Base-by-base conservation (phyloP, 1,140 invertebrate genomes). In the Drosophila bifasciata region DNA sequence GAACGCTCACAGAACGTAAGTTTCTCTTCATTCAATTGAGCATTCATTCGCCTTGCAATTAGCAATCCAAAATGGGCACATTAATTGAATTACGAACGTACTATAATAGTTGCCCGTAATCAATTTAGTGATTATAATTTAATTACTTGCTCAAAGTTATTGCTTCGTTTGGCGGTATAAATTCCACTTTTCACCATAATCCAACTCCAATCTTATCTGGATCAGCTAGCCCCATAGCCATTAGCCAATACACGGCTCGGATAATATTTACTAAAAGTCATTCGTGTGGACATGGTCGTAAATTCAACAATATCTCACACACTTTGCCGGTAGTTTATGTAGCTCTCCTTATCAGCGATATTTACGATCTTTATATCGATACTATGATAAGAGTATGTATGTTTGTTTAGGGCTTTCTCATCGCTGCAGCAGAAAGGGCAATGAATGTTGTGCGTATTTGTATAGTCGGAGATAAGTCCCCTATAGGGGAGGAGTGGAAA, bases 151-250 rank as follows among this genome's bases (percentile, higher is more conserved):
- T 16, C 8, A 16, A 16, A 48, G 32, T 55, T 68, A 62, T 21
- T 53, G 63, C 50, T 36, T 11, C n/a, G 28, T 67, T 67, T 67
- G 46, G 46, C 23, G 41, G 40, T 17, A 40, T 8, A 40, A 48
- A 45, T 56, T 56, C 66, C n/a, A 56, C 46, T 56, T 21, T 15
- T 17, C 63, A 48, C 49, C 40, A 48, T 68, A 69, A 69, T 69
- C 66, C 49, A 36, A 23, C 15, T 23, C 39, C 56, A 59, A 75
- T 75, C 72, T 75, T 75, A 75, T 75, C 72, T 43, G 25, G 32
- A 43, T 41, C 52, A 43, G n/a, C n/a, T n/a, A n/a, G n/a, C n/a
- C n/a, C n/a, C n/a, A n/a, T n/a, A n/a, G n/a, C n/a, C n/a, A n/a
- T n/a, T n/a, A n/a, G 21, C 19, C 39, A 21, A 39, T 75, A 25